Base-by-base conservation (phyloP, 2,888 invertebrate genomes). In the Boloria selene region DNA sequence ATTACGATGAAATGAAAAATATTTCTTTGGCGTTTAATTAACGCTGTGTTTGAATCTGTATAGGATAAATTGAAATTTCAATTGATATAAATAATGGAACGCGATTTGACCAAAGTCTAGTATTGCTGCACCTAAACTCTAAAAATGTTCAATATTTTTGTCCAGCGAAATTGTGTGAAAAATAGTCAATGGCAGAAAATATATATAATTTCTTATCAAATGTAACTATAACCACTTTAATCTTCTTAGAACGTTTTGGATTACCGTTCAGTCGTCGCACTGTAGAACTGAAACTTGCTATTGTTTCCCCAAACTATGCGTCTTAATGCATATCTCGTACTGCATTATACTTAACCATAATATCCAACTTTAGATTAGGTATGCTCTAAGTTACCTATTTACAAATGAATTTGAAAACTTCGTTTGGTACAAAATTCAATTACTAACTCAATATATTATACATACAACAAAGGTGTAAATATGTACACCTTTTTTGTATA, bases 221-320 rank as follows among this genome's bases (percentile, higher is more conserved):
- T 38, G 10, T 31, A 38, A 38, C 31, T 38, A 61, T 64, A 55
- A 65, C 50, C 64, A 49, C 63, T 58, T 68, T 55, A 49, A 64
- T 61, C 67, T 47, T 81, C 82, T 83, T 81, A 78, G 77, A 80
- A 73, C 65, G 67, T 69, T 63, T 60, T 66, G 61, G 56, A 68
- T 52, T 61, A 54, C 65, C 65, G 58, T 61, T 67, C 67, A 71
- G 65, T 61, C 66, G 58, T 65, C 64, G 61, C 56, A 51, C 65
- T 64, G 50, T 49, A 45, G 73, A 87, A 86, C 82, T 86, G 47
- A 74, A 87, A 86, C 81, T 86, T 84, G 75, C 80, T 81, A 82
- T 85, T 87, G 87, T 87, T 85, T 81, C 77, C 75, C 65, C 72
- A 69, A 83, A 79, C 79, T 80, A 73, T 59, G 45, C 52, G 47